Conservation (phyloP, 2,113 vertebrate genomes). For the Sylvia atricapilla region DNA sequence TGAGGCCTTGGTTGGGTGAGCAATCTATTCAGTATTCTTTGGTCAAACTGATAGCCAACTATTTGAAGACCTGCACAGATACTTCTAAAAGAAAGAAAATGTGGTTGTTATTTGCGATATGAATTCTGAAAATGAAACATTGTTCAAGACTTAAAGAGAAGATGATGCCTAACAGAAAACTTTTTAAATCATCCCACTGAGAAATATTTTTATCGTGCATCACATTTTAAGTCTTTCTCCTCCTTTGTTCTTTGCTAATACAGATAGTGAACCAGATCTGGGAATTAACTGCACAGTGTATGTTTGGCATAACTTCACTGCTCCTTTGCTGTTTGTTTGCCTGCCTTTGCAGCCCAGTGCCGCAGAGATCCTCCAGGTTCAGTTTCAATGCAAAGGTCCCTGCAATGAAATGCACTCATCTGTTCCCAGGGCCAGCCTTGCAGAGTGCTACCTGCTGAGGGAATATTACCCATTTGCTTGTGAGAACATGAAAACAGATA, state of each 20-base stretch:
- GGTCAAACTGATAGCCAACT: neutral
- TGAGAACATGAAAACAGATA: slow-evolving; percentile 41
- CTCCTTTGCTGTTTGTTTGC: neutral
- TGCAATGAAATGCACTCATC: neutral
- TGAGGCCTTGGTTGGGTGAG: neutral
- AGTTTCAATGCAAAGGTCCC: neutral
- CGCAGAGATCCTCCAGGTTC: neutral
- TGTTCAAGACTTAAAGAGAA: neutral
- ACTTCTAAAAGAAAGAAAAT: slow-evolving; percentile 37
- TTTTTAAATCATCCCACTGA: neutral
- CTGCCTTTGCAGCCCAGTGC: neutral
- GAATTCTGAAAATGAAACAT: slow-evolving; percentile 24
- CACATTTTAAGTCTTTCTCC: slow-evolving; percentile 26
- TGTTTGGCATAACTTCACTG: slow-evolving; percentile 1
- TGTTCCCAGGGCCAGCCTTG: neutral
- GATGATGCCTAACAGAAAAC: slow-evolving; percentile 13
- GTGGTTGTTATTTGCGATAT: neutral
- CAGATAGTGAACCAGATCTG: neutral
- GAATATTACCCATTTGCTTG: slow-evolving; percentile 25
- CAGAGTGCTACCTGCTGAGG: slow-evolving; percentile 31
- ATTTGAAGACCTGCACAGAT: neutral
- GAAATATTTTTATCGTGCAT: slow-evolving; percentile 16
- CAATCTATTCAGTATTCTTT: neutral
- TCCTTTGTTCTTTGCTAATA: slow-evolving; percentile 22
- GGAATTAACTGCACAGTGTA: neutral